Base-by-base conservation (phyloP, 1,140 invertebrate species). In the Phocides pigmalion region DNA sequence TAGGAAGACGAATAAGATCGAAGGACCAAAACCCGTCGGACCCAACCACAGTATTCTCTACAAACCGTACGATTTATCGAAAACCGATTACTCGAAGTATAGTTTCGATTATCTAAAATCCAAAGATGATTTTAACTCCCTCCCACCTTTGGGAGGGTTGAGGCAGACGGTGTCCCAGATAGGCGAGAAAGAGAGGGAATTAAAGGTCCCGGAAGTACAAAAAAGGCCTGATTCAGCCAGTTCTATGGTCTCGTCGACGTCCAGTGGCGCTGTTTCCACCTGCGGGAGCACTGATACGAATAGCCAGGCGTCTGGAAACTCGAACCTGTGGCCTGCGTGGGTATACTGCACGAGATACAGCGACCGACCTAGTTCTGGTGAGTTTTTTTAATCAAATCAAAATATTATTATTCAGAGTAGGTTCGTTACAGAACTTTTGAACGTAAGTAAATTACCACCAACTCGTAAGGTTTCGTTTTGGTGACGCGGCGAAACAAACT, bases 261-360 rank as follows among this genome's bases (percentile, higher is more conserved):
- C 89, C 0, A 88, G 89, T 51, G 86, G 85, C 0, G 84, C 87
- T 2, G 77, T 93, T 0, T 92, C 93, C 0, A 83, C 94, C 35
- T 94, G 94, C 16, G 93, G 93, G 6, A 87, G 94, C 16, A 94
- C 93, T 64, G 94, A 95, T 61, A 87, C 93, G 0, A 82, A 77
- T 1, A 81, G 74, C 12, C 82, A 83, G 56, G 72, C 69, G 0
- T 77, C 74, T 79, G 93, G 79, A 80, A 94, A 82, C 84, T 89
- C 16, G 75, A 87, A 68, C 22, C 79, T 95, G 64, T 96, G 97
- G 96, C 98, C 98, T 0, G 98, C 98, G 0, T 99, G 98, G 98
- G 97, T 99, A 2, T 99, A 98, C 88, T 99, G 98, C 91, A 99
- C 98, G 0, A 94, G 98, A 91, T 99, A 99, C 89, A 98, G 97